These are phyloP conservation scores for Chaetodon trifasciatus DNA, from an alignment of 2,797 vertebrate genomes.

Conservation along the genomic window DNA sequence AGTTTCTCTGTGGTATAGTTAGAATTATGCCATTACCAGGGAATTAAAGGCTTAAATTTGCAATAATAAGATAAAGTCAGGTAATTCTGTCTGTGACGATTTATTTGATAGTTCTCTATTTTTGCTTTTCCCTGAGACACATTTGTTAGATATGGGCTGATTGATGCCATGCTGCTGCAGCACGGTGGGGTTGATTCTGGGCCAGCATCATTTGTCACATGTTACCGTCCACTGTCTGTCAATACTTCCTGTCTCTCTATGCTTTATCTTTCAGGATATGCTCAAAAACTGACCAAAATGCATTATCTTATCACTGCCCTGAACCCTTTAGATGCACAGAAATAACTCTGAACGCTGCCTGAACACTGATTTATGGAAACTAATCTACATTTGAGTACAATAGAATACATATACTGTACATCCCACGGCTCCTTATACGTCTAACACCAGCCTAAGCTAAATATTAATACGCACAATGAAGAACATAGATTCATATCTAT, in stretches of 20 bases:
- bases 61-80: background rate
- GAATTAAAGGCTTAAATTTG: background rate
- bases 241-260: slow-evolving; percentile 51
- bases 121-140: background rate
- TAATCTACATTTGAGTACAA: background rate
- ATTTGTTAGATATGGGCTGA: slow-evolving; percentile 7
- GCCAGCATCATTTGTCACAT: slow-evolving; percentile 18
- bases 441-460: too few relatives aligned
- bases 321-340: background rate
- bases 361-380: background rate
- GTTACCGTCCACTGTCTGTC: slow-evolving; percentile 11
- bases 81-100: background rate
- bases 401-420: background rate
- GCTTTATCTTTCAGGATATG: slow-evolving; percentile 39
- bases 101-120: background rate
- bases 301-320: background rate
- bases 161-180: background rate
- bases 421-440: background rate
- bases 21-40: background rate
- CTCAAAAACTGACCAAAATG: background rate
- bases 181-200: slow-evolving; percentile 12
- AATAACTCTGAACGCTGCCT: slow-evolving; percentile 4
- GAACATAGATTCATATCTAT: background rate
- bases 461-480: background rate
- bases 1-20: slow-evolving; percentile 1